Conservation (phyloP, 2,113 vertebrate species). For the Macrotis lagotis region DNA sequence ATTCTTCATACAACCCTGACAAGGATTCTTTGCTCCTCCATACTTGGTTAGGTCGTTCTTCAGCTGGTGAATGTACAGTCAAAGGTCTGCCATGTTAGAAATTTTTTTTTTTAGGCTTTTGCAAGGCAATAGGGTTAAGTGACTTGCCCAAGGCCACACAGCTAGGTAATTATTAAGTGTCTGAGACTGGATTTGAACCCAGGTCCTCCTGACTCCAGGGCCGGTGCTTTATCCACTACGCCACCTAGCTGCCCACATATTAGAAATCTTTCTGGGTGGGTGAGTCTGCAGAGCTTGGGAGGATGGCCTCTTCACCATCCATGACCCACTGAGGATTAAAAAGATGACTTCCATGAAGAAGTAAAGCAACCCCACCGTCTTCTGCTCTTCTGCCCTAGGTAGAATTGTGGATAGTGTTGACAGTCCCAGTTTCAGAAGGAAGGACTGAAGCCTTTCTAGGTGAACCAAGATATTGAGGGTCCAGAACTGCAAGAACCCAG, state of each 20-base stretch:
- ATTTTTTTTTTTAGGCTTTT: too few relatives aligned
- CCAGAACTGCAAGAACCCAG: neutral
- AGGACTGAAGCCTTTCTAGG: neutral
- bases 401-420: neutral
- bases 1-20: neutral
- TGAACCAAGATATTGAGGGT: neutral
- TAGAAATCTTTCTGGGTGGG: neutral
- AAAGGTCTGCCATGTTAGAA: neutral
- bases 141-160: too few relatives aligned
- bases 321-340: neutral
- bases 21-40: neutral
- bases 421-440: neutral
- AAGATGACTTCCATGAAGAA: neutral
- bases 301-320: neutral
- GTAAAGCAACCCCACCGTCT: neutral
- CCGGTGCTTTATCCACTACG: too few relatives aligned
- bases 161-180: too few relatives aligned
- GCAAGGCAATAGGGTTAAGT: too few relatives aligned
- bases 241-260: too few relatives aligned
- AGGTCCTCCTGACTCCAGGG: too few relatives aligned
- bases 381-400: neutral
- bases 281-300: neutral
- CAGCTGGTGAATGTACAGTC: neutral
- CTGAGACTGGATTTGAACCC: too few relatives aligned
- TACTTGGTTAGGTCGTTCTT: neutral